A percentile compares a stretch with the other conserved stretches of the same genome.
Evolutionary conservation across 2,888 invertebrate species (phyloP).

Genomic region (Hedya salicella): DNA sequence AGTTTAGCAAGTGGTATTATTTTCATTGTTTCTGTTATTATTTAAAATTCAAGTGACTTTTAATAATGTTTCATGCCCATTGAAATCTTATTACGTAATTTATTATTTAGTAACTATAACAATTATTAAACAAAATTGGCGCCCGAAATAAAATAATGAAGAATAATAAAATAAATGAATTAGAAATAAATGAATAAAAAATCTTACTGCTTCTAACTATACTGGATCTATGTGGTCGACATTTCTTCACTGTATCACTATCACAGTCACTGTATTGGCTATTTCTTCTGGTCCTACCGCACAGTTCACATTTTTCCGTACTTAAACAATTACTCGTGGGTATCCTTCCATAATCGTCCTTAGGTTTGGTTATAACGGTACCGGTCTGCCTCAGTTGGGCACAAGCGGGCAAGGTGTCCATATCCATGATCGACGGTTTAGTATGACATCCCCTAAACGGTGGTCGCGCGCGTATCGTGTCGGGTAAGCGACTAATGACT

Average conservation of each 20-base stretch:
- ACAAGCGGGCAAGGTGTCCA: conserved; percentile 70
- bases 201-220: conserved; percentile 78
- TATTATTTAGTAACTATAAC: too few relatives aligned
- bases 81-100: too few relatives aligned
- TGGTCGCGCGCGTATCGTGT: conserved; percentile 77
- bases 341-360: conserved; percentile 59
- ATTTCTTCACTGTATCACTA: conserved; percentile 74
- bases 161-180: background rate
- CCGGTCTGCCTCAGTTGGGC: conserved; percentile 70
- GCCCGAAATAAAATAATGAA: too few relatives aligned
- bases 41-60: background rate
- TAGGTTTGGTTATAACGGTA: conserved; percentile 75
- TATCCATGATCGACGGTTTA: conserved; percentile 74
- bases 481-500: conserved; percentile 79
- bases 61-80: background rate
- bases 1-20: background rate
- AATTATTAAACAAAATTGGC: too few relatives aligned
- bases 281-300: conserved; percentile 75
- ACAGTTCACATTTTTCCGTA: conserved; percentile 73
- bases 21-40: background rate
- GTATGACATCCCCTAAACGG: conserved; percentile 74
- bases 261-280: conserved; percentile 81
- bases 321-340: conserved; percentile 53
- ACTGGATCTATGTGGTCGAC: conserved; percentile 71
- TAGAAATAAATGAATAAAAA: conserved; percentile 48